Percentiles rank a stretch among this genome's conserved stretches.
Evolutionary conservation across 1,140 invertebrate species (phyloP).

Genomic region (Eulimnadia texana): DNA sequence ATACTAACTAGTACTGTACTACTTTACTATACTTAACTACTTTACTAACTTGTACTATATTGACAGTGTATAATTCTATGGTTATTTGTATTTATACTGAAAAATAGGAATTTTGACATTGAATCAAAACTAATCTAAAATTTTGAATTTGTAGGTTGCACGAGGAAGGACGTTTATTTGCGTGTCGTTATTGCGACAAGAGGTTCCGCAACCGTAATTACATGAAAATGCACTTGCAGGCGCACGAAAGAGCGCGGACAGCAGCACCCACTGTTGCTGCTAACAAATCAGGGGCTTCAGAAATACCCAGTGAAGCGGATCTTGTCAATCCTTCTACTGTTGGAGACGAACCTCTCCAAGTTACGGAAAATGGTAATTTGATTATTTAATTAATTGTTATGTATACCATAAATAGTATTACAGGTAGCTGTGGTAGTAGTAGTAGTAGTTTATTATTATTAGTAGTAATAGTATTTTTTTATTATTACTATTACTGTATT

Average conservation of each 20-base stretch:
- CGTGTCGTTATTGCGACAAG: constrained; percentile 1
- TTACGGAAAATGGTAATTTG: not conserved
- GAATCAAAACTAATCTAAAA: not conserved
- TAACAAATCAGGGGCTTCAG: not conserved
- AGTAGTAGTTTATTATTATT: too few species aligned
- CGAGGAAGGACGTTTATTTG: not conserved
- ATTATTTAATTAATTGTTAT: not conserved
- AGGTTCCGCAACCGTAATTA: constrained; percentile 3
- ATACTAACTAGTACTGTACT: not conserved
- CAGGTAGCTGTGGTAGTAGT: too few species aligned
- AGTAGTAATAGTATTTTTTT: too few species aligned
- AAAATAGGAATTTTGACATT: too few species aligned
- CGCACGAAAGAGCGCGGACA: not conserved
- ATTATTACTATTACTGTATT: too few species aligned
- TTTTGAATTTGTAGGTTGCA: not conserved
- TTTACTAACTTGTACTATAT: too few species aligned
- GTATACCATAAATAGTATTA: too few species aligned
- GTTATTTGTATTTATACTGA: not conserved
- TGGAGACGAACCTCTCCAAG: constrained; percentile 1
- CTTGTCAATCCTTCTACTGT: too few species aligned
- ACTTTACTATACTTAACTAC: too few species aligned
- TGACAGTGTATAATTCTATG: too few species aligned
- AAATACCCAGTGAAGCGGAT: not conserved
- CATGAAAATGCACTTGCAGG: constrained; percentile 8
- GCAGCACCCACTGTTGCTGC: not conserved